phyloP scores from a whole-genome alignment of 2,888 invertebrate species.

The Caenorhabditis japonica region DNA sequence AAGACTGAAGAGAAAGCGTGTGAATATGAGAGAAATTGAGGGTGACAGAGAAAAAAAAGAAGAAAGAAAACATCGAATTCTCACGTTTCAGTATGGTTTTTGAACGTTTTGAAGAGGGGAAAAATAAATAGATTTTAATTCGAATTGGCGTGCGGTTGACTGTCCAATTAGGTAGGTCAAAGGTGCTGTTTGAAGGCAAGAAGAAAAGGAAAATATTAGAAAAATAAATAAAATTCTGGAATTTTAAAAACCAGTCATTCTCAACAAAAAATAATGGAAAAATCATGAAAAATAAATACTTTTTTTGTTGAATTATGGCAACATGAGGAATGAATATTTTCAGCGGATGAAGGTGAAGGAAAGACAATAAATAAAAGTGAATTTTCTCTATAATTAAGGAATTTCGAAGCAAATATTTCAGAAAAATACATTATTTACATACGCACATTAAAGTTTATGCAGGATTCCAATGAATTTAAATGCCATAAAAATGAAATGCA shows the following conservation, averaged over 20 bases:
- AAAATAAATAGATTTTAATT: too few species aligned
- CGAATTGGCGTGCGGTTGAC: too few species aligned
- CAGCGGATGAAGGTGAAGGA: too few species aligned
- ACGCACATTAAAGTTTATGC: too few species aligned
- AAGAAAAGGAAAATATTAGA: background rate
- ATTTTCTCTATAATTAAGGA: too few species aligned
- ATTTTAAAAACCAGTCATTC: constrained; percentile 3
- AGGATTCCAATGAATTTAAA: too few species aligned
- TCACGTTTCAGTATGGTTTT: constrained; percentile 4
- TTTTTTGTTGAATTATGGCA: background rate
- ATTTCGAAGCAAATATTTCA: too few species aligned
- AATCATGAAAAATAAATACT: background rate
- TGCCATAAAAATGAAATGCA: too few species aligned
- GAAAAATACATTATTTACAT: too few species aligned
- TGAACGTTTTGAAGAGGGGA: background rate
- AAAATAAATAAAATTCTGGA: background rate
- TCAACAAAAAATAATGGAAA: background rate
- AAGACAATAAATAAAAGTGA: too few species aligned
- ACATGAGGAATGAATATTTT: too few species aligned
- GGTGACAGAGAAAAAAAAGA: constrained; percentile 4
- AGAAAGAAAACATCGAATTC: background rate
- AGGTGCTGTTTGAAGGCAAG: background rate
- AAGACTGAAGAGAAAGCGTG: background rate
- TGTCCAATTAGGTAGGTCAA: too few species aligned
- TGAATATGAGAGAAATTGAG: background rate